Conservation (phyloP, 1,140 invertebrate genomes). For the Lepidurus arcticus region DNA sequence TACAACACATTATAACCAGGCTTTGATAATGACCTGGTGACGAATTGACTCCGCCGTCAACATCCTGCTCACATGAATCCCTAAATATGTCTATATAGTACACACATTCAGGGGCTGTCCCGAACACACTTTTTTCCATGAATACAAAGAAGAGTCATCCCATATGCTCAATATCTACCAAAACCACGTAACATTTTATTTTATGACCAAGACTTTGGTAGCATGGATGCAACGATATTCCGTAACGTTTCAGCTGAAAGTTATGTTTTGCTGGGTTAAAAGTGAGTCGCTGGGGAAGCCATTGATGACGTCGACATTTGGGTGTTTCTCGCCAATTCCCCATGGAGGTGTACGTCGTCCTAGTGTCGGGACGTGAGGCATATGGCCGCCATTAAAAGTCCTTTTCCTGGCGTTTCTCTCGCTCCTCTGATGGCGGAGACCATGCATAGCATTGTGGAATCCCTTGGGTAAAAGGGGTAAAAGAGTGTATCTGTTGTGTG, state of each 20-base stretch:
- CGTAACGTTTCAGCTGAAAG: neutral
- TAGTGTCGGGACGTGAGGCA: constrained; percentile 7
- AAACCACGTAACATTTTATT: no score
- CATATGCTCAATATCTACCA: neutral
- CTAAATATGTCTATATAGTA: neutral
- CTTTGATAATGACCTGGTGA: constrained; percentile 11
- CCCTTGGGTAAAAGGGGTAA: constrained; percentile 21
- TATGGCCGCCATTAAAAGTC: constrained; percentile 21
- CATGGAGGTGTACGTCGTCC: constrained; percentile 4
- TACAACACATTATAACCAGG: constrained; percentile 11
- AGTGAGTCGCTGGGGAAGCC: neutral
- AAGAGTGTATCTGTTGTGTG: neutral
- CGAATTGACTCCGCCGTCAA: neutral
- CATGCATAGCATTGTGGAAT: constrained; percentile 2
- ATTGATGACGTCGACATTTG: constrained; percentile 10
- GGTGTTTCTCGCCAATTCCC: constrained; percentile 15
- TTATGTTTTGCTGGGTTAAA: neutral
- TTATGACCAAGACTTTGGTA: neutral
- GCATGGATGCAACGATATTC: neutral
- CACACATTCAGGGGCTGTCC: neutral
- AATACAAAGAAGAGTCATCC: neutral
- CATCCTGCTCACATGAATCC: neutral
- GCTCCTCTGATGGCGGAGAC: neutral
- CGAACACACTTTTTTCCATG: neutral
- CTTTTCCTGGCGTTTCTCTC: constrained; percentile 13